A percentile compares a stretch with the other conserved stretches of the same genome.
Evolutionary conservation across 2,113 vertebrate species (phyloP).

Genomic region (Percopsis transmontana): DNA sequence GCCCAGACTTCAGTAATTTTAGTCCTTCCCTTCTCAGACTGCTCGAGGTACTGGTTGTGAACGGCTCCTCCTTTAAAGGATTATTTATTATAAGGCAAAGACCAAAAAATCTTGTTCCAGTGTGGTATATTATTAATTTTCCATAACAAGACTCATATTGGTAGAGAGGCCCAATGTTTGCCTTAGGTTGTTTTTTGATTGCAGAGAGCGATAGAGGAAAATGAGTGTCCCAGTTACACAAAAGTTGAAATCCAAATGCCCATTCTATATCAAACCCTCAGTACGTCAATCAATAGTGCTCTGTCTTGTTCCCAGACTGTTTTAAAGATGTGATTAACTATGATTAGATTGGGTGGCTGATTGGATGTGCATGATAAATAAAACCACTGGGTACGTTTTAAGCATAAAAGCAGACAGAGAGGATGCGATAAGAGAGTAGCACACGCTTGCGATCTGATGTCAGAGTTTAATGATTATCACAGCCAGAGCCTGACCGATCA

Average conservation of each 20-base stretch:
- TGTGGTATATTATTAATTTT: too few relatives aligned
- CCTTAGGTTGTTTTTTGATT: constrained; percentile 34
- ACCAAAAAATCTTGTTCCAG: too few relatives aligned
- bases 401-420: not conserved
- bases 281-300: not conserved
- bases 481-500: constrained; percentile 34
- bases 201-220: constrained; percentile 47
- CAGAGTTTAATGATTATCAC: constrained; percentile 70
- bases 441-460: constrained; percentile 33
- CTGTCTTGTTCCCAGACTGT: not conserved
- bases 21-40: too few relatives aligned
- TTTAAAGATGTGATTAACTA: not conserved
- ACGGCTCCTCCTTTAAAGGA: too few relatives aligned
- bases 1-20: too few relatives aligned
- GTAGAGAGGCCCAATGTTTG: constrained; percentile 18
- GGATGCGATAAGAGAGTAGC: not conserved
- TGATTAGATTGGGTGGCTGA: too few relatives aligned
- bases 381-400: too few relatives aligned
- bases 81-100: too few relatives aligned
- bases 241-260: constrained; percentile 22
- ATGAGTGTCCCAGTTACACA: constrained; percentile 27
- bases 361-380: too few relatives aligned
- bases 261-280: not conserved
- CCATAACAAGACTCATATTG: not conserved
- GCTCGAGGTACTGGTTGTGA: too few relatives aligned